A percentile compares a stretch with the other conserved stretches of the same genome.
Evolutionary conservation across 2,888 invertebrate species (phyloP).

Genomic region (Cantharis lateralis): DNA sequence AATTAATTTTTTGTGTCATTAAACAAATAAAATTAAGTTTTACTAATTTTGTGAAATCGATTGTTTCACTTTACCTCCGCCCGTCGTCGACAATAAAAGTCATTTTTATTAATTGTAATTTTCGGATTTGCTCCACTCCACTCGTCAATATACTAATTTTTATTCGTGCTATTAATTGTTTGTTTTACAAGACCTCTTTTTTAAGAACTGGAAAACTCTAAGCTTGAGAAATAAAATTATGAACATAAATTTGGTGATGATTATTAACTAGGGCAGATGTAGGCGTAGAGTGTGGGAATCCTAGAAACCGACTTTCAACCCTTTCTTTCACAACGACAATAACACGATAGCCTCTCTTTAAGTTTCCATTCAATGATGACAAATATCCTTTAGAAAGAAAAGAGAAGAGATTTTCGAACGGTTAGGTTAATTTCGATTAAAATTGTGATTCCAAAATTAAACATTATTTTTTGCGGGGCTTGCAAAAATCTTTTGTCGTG

Average conservation of each 20-base stretch:
- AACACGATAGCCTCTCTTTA: neutral
- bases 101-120: neutral
- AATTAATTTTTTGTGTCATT: no score
- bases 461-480: constrained; percentile 47
- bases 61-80: no score
- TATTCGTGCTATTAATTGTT: no score
- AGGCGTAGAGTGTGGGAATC: constrained; percentile 38
- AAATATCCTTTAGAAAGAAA: neutral
- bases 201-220: no score
- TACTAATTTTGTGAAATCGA: no score
- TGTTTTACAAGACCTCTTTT: no score
- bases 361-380: neutral
- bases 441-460: constrained; percentile 37
- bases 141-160: no score
- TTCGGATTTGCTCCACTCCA: no score
- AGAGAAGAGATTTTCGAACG: neutral
- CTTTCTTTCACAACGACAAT: constrained; percentile 27
- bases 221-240: neutral
- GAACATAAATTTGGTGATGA: neutral
- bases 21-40: no score
- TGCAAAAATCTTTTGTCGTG: constrained; percentile 43
- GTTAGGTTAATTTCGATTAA: neutral
- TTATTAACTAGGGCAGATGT: constrained; percentile 35
- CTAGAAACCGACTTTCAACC: constrained; percentile 25
- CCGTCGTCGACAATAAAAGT: neutral